A percentile compares a stretch with the other conserved stretches of the same genome.
phyloP scores from a whole-genome alignment of 2,797 vertebrate genomes.

The Valencia hispanica region DNA sequence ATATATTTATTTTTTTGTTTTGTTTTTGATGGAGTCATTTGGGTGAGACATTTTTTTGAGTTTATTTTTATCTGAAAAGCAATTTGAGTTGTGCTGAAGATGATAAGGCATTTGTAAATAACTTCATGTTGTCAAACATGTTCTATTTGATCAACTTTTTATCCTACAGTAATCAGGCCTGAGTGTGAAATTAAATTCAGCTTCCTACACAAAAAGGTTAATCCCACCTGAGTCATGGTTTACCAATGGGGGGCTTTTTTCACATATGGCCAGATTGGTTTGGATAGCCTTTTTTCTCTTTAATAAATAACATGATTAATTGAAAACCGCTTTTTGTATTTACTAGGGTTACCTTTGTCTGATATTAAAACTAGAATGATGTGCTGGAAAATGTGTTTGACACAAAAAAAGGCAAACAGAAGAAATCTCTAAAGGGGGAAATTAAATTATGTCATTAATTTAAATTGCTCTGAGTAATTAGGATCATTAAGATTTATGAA shows the following conservation, averaged over 20 bases:
- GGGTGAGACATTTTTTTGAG: not conserved
- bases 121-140: not conserved
- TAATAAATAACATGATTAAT: not conserved
- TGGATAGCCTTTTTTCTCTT: not conserved
- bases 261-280: not conserved
- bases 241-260: not conserved
- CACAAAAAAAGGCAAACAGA: not conserved
- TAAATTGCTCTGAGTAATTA: not conserved
- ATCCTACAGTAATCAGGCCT: not conserved
- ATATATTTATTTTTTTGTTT: not conserved
- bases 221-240: not conserved
- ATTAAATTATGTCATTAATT: not conserved
- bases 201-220: not conserved
- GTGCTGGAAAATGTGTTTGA: not conserved
- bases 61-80: not conserved
- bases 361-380: not conserved
- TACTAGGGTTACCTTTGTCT: not conserved
- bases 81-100: not conserved
- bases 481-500: constrained; percentile 14
- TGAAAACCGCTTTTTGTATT: not conserved
- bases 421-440: not conserved
- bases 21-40: not conserved
- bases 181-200: not conserved
- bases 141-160: not conserved
- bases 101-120: not conserved